Base-by-base conservation (phyloP, 2,888 invertebrate genomes). In the Linnaemya tessellans region DNA sequence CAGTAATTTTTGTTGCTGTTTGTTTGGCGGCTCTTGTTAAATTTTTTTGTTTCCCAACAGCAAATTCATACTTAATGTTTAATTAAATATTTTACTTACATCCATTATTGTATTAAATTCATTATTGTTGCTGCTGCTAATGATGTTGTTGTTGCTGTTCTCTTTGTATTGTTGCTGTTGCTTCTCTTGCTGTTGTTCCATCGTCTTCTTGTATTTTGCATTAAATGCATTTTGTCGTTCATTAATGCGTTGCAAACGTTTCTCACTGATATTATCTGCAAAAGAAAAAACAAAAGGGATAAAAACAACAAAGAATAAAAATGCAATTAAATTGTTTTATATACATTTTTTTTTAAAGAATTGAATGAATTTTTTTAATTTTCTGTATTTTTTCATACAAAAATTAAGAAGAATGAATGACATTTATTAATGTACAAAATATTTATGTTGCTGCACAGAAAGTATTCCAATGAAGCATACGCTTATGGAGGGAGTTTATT, bases 141-240 rank as follows among this genome's bases (percentile, higher is more conserved):
- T 91, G 84, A 90, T 92, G 86, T 91, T 90, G 87, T 90, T 90
- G 88, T 91, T 91, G 89, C 87, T 91, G 87, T 89, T 91, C 75
- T 89, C 88, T 91, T 92, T 91, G 73, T 91, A 79, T 75, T 89
- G 89, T 80, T 90, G 89, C 49, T 89, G 87, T 71, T 91, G 89
- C 70, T 90, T 89, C 56, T 89, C 88, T 56, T 87, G 83, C n/a
- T 87, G 86, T 58, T 94, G 94, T 88, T 94, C 94, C 86, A 94
- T 92, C 22, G 95, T 94, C 84, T 94, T 94, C 91, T 95, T 95
- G 91, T 95, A 95, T 91, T 95, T 95, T 90, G 93, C 94, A 93
- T 94, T 94, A 89, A 94, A 94, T 83, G 89, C 93, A 89, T 93
- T 94, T 89, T 94, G 92, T 68, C 94, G 93, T 88, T 95, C 95